Base-by-base conservation (phyloP, 2,797 vertebrate genomes). In the Delichon dasypus region DNA sequence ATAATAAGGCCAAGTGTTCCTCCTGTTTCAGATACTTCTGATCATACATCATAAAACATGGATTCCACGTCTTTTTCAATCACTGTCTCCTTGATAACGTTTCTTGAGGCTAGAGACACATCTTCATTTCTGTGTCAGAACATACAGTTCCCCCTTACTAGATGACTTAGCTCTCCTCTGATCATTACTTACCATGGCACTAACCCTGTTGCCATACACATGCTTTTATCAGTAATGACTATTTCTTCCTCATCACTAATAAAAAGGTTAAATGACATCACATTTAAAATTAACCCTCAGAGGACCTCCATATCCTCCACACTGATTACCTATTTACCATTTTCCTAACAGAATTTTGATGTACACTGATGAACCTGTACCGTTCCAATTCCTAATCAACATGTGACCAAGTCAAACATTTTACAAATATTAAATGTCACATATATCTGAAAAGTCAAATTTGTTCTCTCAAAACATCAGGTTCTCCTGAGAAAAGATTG, bases 211-310 rank as follows among this genome's bases (percentile, higher is more conserved):
- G 50, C 36, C 66, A 84, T 68, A 34, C 1, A 0, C 40, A 10
- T 45, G 42, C 58, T 92, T 88, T 89, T 32, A 94, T 55, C 70
- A 67, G 50, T 53, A 93, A 80, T 64, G n/a, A 86, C 19, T 47
- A 0, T 44, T 88, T 87, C 44, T 62, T 68, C 34, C 47, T 92
- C 58, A 68, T 72, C 67, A 65, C 32, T 82, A 90, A 92, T 79
- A 87, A 87, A 90, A 93, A 93, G 77, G 85, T 93, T 94, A 93
- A 96, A 92, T 27, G 65, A 23, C 53, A 55, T 58, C 55, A 92
- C 23, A 81, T 61, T 55, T 61, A 85, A 89, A 94, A 92, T 70
- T 60, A 89, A 87, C 66, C 34, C 85, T 66, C 85, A 72, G 67
- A 82, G 74, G 44, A 75, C 51, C 8, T 57, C 38, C 40, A 72